Evolutionary conservation across 2,888 invertebrate genomes (phyloP).

Genomic region (Xanthia icteritia): DNA sequence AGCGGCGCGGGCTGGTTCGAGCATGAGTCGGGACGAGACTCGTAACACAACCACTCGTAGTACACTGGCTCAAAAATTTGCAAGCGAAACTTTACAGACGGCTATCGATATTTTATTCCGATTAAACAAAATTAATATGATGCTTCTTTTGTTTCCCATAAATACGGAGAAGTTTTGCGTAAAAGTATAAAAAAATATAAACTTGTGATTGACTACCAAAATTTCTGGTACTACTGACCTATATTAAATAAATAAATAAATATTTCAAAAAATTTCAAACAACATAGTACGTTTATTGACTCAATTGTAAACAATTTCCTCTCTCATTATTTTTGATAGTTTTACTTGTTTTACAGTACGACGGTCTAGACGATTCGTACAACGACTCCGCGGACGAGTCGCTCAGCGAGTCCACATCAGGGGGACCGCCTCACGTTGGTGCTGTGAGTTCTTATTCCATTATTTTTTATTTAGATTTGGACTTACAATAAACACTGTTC

Average conservation of each 20-base stretch:
- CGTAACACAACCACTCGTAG: not conserved
- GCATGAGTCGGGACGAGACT: not conserved
- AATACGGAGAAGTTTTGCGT: not conserved
- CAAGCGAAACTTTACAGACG: not conserved
- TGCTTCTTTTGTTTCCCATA: not conserved
- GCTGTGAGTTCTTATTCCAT: conserved; percentile 74
- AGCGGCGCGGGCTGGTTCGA: too few species aligned
- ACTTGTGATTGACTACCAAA: not conserved
- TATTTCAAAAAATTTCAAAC: not conserved
- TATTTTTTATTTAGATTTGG: not conserved
- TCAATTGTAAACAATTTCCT: not conserved
- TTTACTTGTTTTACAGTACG: conserved; percentile 89
- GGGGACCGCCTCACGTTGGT: conserved; percentile 85
- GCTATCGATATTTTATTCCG: not conserved
- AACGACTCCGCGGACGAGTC: conserved; percentile 90
- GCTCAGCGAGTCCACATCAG: conserved; percentile 90
- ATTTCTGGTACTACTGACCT: not conserved
- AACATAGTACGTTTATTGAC: not conserved
- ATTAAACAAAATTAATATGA: not conserved
- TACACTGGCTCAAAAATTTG: not conserved
- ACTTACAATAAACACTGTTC: not conserved
- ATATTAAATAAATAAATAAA: not conserved
- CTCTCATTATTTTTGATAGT: not conserved
- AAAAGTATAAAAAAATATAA: not conserved
- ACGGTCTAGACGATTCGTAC: conserved; percentile 94